Percentiles rank a stretch among this genome's conserved stretches.
Conservation (phyloP, 1,140 invertebrate genomes). For the Drosophila mayri region DNA sequence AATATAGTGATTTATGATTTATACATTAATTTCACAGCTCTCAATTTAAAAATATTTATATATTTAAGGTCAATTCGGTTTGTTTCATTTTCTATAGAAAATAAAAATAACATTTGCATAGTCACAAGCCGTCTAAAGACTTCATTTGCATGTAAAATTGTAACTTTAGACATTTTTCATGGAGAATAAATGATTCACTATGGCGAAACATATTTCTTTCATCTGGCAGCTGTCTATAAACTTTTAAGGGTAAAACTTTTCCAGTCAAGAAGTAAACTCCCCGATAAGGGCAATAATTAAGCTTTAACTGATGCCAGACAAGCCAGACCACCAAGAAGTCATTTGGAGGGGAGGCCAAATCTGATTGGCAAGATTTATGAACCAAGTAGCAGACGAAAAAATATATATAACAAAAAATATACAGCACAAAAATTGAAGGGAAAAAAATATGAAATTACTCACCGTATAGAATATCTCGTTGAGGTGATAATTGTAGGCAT, state of each 20-base stretch:
- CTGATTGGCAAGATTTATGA: conserved; percentile 69
- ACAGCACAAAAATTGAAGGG: background rate
- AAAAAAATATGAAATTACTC: conserved; percentile 53
- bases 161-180: conserved; percentile 9
- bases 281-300: conserved; percentile 58
- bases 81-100: background rate
- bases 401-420: background rate
- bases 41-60: background rate
- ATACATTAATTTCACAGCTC: background rate
- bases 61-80: background rate
- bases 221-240: conserved; percentile 42
- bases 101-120: conserved; percentile 13
- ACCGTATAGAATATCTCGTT: conserved; percentile 98
- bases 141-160: conserved; percentile 21
- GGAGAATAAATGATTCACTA: conserved; percentile 23
- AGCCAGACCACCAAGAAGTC: conserved; percentile 14
- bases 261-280: conserved; percentile 32
- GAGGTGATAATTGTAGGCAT: conserved; percentile 96
- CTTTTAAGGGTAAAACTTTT: conserved; percentile 30
- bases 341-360: conserved; percentile 26
- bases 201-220: conserved; percentile 27
- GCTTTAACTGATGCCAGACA: conserved; percentile 45
- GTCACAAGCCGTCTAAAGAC: conserved; percentile 6
- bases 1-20: background rate
- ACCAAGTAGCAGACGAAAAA: conserved; percentile 7